Evolutionary conservation across 2,113 vertebrate species (phyloP), one percentile per base, ranked within the genome.

Genomic region (Podarcis muralis): DNA sequence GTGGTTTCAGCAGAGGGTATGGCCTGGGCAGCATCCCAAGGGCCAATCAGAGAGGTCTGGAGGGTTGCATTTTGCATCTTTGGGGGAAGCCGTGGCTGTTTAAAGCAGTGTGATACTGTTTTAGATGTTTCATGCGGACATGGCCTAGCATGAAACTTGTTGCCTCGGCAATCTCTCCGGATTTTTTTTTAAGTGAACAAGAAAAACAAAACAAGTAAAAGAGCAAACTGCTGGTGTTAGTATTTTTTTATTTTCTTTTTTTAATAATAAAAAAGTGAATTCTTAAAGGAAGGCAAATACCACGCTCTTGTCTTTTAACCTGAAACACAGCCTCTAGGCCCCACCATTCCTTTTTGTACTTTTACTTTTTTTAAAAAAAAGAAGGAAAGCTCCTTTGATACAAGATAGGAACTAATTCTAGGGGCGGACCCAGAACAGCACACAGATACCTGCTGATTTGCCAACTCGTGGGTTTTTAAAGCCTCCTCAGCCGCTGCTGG

Each of bases 401-500:
- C 40, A 69, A 94, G 91, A 91, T 83, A 84, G 90, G 69, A 94
- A 81, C 92, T 94, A 95, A 95, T 95, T 93, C 94, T 91, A 3
- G 92, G 89, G 94, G 94, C 69, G 86, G 95, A 91, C 88, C 92
- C 92, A 94, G 93, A 92, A 25, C 88, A 78, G 76, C 93, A 90
- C 91, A 91, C 59, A 35, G 87, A 93, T 88, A 93, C 93, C 90
- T 92, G 92, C 94, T 94, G 95, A 93, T 94, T 91, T 94, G 93
- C 91, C 88, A 89, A 15, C 94, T 94, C 88, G 23, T 4, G 2
- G 79, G 86, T 95, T 94, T 81, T 95, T 93, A 65, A 95, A 94
- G 89, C 94, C 93, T 94, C 27, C 30, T 85, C 76, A 66, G 57
- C 92, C 90, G 92, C 93, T 95, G 82, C 92, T 95, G 94, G 93